These are phyloP conservation scores for Watsonalla binaria DNA, from an alignment of 2,888 invertebrate genomes.

Conservation along the genomic window DNA sequence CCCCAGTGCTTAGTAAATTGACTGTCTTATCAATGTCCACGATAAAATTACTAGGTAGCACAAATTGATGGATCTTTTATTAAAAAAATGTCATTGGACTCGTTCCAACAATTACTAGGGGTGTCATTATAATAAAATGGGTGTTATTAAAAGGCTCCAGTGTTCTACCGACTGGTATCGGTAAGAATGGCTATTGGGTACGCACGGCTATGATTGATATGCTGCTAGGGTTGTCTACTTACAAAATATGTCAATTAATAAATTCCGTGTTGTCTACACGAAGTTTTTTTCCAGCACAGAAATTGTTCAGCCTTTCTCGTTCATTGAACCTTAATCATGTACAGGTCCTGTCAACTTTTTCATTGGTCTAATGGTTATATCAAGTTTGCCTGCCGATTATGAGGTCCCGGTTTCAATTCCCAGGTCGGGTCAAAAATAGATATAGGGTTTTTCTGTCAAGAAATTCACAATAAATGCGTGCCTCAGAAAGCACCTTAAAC, in stretches of 20 bases:
- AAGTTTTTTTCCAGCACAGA: background rate
- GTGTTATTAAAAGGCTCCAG: slow-evolving; percentile 58
- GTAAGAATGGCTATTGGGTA: slow-evolving; percentile 33
- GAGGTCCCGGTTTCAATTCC: too few relatives aligned
- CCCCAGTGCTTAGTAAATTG: too few relatives aligned
- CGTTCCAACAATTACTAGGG: slow-evolving; percentile 31
- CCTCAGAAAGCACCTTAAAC: too few relatives aligned
- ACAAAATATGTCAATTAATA: background rate
- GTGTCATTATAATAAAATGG: slow-evolving; percentile 59
- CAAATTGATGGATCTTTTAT: slow-evolving; percentile 20
- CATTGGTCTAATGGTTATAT: too few relatives aligned
- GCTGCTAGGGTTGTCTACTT: background rate
- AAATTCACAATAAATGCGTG: too few relatives aligned
- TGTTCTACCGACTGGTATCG: slow-evolving; percentile 39
- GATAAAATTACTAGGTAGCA: background rate
- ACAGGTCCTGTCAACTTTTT: too few relatives aligned
- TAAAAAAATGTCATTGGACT: slow-evolving; percentile 18
- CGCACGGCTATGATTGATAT: slow-evolving; percentile 16
- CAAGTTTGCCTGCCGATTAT: too few relatives aligned
- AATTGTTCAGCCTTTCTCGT: too few relatives aligned
- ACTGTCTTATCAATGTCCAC: background rate
- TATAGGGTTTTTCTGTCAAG: too few relatives aligned
- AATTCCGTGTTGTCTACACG: background rate
- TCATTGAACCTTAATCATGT: too few relatives aligned
- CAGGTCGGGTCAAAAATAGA: too few relatives aligned